Conservation (phyloP, 2,113 vertebrate genomes). For the Cyanistes caeruleus region DNA sequence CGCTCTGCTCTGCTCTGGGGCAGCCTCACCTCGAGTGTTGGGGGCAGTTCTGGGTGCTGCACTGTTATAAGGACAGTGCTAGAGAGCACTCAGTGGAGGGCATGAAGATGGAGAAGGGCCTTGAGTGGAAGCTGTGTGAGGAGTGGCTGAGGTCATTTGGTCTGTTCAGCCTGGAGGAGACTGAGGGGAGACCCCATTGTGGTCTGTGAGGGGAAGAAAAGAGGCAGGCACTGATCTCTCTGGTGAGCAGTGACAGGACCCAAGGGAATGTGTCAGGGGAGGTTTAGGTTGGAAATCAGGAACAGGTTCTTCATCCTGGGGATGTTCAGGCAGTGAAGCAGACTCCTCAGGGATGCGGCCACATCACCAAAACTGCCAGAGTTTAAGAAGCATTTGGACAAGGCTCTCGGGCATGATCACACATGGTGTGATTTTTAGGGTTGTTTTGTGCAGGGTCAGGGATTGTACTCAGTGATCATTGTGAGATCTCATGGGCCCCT, state of each 20-base stretch:
- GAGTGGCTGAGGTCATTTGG: background rate
- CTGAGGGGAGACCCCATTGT: background rate
- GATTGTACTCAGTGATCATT: background rate
- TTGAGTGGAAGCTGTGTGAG: accelerated
- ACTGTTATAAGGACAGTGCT: accelerated
- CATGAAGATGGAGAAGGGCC: background rate
- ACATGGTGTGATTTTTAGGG: background rate
- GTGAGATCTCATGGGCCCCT: background rate
- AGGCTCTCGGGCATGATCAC: background rate
- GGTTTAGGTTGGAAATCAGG: background rate
- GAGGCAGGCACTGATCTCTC: background rate
- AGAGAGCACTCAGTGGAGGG: background rate
- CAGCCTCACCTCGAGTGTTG: background rate
- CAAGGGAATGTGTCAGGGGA: background rate
- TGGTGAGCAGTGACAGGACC: background rate
- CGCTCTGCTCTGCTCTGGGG: background rate
- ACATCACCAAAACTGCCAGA: background rate
- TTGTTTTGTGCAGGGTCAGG: background rate
- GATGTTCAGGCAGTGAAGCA: background rate
- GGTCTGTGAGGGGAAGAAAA: background rate
- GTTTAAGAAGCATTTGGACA: background rate
- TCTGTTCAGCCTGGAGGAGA: background rate
- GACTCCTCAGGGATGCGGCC: background rate
- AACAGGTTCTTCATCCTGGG: background rate
- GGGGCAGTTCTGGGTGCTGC: background rate